These are phyloP conservation scores for Dendrocincla tyrannina DNA, from an alignment of 2,797 vertebrate genomes.

Conservation along the genomic window DNA sequence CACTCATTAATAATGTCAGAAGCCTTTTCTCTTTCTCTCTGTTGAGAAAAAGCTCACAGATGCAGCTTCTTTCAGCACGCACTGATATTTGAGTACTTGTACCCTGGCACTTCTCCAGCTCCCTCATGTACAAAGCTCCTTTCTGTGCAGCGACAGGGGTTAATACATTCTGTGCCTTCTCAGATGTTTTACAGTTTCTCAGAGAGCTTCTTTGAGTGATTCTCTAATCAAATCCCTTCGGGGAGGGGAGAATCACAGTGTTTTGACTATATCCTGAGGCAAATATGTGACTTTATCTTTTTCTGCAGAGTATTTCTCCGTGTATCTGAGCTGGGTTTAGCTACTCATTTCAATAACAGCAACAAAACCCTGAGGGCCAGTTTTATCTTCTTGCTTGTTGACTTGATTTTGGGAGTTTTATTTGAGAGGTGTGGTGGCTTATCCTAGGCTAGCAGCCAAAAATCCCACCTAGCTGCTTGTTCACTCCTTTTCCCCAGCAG, in stretches of 20 bases:
- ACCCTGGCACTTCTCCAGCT: slow-evolving; percentile 10
- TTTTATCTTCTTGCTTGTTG: not conserved
- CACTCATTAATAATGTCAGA: not conserved
- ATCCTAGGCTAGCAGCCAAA: not conserved
- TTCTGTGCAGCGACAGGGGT: slow-evolving; percentile 8
- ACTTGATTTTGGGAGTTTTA: not conserved
- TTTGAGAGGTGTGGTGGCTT: not conserved
- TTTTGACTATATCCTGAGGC: not conserved
- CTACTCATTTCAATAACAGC: not conserved
- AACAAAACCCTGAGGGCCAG: not conserved
- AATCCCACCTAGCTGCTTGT: not conserved
- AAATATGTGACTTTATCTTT: not conserved
- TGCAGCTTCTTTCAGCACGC: not conserved
- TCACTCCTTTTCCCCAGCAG: not conserved
- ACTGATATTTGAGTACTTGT: slow-evolving; percentile 35
- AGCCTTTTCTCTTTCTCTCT: slow-evolving; percentile 13
- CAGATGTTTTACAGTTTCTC: slow-evolving; percentile 43
- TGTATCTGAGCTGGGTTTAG: not conserved
- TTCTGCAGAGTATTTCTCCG: not conserved
- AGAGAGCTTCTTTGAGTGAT: not conserved
- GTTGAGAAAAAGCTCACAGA: slow-evolving; percentile 4
- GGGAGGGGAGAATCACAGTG: not conserved
- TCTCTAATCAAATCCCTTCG: slow-evolving; percentile 14
- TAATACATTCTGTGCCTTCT: slow-evolving; percentile 53
- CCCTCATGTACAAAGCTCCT: slow-evolving; percentile 27